Evolutionary conservation across 35 echinoderm and acorn worm genomes (phyloP), one percentile per base, ranked within the genome.

Genomic region (Acanthaster planci): DNA sequence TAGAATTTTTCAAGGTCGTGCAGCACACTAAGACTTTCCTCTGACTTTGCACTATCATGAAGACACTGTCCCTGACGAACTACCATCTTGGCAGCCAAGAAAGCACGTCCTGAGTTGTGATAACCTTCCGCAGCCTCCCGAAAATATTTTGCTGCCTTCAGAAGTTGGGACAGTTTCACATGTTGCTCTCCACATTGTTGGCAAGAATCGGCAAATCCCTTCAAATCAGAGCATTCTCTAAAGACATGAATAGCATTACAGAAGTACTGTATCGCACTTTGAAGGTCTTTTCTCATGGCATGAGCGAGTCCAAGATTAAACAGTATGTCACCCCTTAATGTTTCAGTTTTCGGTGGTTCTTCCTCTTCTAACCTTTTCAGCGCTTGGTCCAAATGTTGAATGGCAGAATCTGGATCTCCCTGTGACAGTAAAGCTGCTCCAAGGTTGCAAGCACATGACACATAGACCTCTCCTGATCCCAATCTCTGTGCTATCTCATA

Each of bases 301-400:
- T 83, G 59, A 36, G 52, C 81, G 16, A 83, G 81, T 60, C 81
- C 81, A 30, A 83, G 81, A 60, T 83, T 83, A 36, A 51, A 83
- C 19, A 56, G 81, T 17, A 83, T 19, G 56, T 83, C 81, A 27
- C 51, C 81, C 37, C 53, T 37, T 38, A 83, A 14, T 56, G 35
- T 83, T 54, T 83, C 56, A 40, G 53, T 83, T 57, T 83, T 22
- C 12, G 26, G 12, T 37, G 5, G 26, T 36, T 39, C 42, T 29
- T 57, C 81, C 0, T 29, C 38, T 0, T 64, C 38, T 12, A 27
- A 4, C 3, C 29, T 27, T 37, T 64, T 83, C 21, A 83, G 14
- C 2, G 81, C 81, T 12, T 38, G 53, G 56, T 54, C 19, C 8
- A 83, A 57, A 58, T 57, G 56, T 37, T 59, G 10, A 31, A 83